Conservation (phyloP, 2,797 vertebrate species). For the Pseudochaenichthys georgianus region DNA sequence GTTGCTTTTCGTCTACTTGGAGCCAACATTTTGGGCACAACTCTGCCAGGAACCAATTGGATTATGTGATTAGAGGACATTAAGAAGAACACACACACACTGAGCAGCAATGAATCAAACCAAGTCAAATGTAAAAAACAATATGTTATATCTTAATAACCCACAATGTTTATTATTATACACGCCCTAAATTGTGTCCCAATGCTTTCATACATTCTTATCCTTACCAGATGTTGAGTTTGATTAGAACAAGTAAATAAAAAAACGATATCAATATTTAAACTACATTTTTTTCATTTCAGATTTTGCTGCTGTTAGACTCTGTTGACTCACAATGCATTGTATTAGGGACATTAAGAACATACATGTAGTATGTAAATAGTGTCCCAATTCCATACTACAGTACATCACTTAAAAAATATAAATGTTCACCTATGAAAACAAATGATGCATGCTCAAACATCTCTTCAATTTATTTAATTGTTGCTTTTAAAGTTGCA, state of each 20-base stretch:
- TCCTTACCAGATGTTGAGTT: not conserved
- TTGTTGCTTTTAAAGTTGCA: not conserved
- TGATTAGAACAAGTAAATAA: not conserved
- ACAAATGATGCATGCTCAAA: not conserved
- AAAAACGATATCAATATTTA: not conserved
- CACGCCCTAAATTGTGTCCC: not conserved
- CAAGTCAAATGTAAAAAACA: constrained; percentile 15
- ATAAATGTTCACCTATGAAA: too few species aligned
- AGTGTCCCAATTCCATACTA: not conserved
- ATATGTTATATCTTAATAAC: not conserved
- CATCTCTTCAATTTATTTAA: not conserved
- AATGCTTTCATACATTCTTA: not conserved
- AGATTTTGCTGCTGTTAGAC: not conserved
- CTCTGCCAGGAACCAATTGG: constrained; percentile 64
- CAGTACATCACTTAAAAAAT: not conserved
- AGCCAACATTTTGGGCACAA: constrained; percentile 39
- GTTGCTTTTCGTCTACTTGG: constrained; percentile 40
- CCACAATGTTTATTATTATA: not conserved
- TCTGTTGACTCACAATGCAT: not conserved
- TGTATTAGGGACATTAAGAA: constrained; percentile 1
- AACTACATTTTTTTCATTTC: not conserved
- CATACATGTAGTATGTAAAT: too few species aligned
- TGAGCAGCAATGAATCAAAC: constrained; percentile 22
- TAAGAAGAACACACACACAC: constrained; percentile 47
- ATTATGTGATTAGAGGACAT: constrained; percentile 69